Percentiles rank a stretch among this genome's conserved stretches.
phyloP scores from a whole-genome alignment of 2,797 vertebrate genomes.

The Dendrocincla tyrannina region DNA sequence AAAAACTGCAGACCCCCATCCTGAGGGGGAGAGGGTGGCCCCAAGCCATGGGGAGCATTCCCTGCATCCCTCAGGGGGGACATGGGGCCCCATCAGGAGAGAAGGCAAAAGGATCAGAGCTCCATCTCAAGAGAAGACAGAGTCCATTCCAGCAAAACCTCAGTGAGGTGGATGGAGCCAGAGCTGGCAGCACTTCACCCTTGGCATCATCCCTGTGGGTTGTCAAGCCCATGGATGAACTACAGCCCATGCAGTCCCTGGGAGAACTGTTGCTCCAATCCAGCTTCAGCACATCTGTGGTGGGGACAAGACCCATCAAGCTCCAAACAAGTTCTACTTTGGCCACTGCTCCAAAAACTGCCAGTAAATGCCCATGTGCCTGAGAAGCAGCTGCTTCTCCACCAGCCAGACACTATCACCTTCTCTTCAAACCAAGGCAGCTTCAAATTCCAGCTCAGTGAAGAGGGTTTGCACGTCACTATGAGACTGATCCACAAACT shows the following conservation, averaged over 20 bases:
- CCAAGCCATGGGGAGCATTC: neutral
- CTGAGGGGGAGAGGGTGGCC: neutral
- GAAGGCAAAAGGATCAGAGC: neutral
- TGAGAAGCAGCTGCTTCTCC: neutral
- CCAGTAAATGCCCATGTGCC: neutral
- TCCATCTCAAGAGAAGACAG: neutral
- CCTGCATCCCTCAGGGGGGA: neutral
- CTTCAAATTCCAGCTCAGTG: neutral
- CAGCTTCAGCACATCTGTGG: neutral
- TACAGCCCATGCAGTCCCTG: neutral
- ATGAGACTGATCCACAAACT: neutral
- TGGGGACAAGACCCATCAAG: neutral
- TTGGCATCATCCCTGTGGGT: fast-evolving
- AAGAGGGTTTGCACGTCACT: neutral
- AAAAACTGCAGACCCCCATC: neutral
- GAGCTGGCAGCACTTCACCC: neutral
- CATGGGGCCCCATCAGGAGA: neutral
- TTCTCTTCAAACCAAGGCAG: neutral
- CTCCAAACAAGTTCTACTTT: neutral
- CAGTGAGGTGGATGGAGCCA: neutral
- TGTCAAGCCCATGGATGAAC: neutral
- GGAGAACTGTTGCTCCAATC: neutral
- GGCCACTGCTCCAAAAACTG: neutral
- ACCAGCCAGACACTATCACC: neutral
- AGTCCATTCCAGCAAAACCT: neutral